These are phyloP conservation scores for Lasioglossum villosulum DNA, from an alignment of 2,888 invertebrate species.

Conservation along the genomic window DNA sequence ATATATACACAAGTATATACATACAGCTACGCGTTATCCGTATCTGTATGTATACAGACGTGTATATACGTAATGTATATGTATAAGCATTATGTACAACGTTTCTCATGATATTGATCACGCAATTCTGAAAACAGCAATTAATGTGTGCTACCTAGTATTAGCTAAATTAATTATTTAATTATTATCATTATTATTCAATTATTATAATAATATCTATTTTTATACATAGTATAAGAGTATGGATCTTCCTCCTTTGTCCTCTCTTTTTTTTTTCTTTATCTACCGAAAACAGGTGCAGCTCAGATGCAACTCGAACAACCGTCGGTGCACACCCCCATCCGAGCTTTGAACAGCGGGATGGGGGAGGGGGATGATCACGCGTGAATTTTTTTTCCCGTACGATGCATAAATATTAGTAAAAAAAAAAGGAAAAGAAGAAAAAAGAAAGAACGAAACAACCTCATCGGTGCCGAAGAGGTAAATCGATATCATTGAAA, in stretches of 20 bases:
- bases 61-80: not conserved
- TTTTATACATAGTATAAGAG: slow-evolving; percentile 76
- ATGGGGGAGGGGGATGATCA: not conserved
- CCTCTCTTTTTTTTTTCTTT: slow-evolving; percentile 35
- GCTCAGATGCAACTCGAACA: slow-evolving; percentile 43
- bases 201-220: slow-evolving; percentile 62
- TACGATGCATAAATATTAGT: slow-evolving; percentile 48
- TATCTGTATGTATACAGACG: not conserved
- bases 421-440: slow-evolving; percentile 30
- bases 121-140: slow-evolving; percentile 62
- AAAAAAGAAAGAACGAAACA: slow-evolving; percentile 17
- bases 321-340: slow-evolving; percentile 4
- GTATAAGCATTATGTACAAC: slow-evolving; percentile 65
- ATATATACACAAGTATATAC: not conserved
- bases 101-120: slow-evolving; percentile 62
- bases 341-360: slow-evolving; percentile 12
- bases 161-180: slow-evolving; percentile 68
- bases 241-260: slow-evolving; percentile 67
- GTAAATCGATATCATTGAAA: slow-evolving; percentile 38
- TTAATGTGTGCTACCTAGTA: slow-evolving; percentile 70
- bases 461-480: slow-evolving; percentile 26
- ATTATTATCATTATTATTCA: slow-evolving; percentile 62
- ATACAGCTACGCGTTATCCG: not conserved
- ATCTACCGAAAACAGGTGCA: slow-evolving; percentile 54
- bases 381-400: slow-evolving; percentile 30